Conservation (phyloP, 2,797 vertebrate species). For the Dryobates pubescens region DNA sequence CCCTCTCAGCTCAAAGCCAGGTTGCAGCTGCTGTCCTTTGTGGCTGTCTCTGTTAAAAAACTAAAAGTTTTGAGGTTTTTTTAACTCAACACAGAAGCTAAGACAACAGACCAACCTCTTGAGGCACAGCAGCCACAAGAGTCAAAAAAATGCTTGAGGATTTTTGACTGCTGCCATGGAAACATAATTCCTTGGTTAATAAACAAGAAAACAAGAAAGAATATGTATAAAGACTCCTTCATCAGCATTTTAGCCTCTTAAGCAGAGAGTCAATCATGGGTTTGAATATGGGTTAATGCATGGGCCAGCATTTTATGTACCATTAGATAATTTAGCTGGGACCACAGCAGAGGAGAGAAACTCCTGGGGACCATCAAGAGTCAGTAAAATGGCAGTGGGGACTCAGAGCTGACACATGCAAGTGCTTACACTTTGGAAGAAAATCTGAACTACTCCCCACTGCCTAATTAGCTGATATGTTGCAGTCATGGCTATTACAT, state of each 20-base stretch:
- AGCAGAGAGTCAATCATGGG: neutral
- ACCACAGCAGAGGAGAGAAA: neutral
- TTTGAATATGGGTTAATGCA: neutral
- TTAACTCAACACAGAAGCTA: neutral
- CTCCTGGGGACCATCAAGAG: neutral
- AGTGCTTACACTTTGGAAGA: constrained; percentile 4
- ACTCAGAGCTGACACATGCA: constrained; percentile 25
- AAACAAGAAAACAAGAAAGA: constrained; percentile 13
- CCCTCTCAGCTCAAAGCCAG: neutral
- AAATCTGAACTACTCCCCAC: constrained; percentile 33
- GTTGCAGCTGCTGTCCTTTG: neutral
- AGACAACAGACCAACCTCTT: neutral
- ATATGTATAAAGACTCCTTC: neutral
- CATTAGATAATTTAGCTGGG: neutral
- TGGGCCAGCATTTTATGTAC: neutral
- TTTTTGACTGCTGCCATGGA: constrained; percentile 8
- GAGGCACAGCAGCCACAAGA: neutral
- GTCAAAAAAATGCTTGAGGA: neutral
- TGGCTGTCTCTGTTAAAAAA: neutral
- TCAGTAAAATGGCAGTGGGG: neutral
- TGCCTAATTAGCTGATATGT: constrained; percentile 43
- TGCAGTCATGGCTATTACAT: neutral
- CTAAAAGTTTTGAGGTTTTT: neutral
- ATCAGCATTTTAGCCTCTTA: neutral
- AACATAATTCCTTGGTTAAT: neutral